Conservation (phyloP, 2,888 invertebrate genomes). For the Acrocera orbiculus region DNA sequence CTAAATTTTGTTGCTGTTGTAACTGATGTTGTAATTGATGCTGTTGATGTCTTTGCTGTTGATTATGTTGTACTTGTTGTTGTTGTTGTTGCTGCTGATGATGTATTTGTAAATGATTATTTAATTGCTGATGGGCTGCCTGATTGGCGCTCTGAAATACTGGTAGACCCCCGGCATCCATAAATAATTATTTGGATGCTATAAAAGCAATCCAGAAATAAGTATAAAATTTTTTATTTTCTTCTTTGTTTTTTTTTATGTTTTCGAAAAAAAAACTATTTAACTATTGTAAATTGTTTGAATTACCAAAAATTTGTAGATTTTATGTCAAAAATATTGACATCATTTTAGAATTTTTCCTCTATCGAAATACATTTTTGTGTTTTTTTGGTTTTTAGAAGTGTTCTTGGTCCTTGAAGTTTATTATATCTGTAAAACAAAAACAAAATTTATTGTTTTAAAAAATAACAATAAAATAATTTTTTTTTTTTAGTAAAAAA, state of each 20-base stretch:
- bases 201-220: slow-evolving; percentile 13
- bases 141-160: slow-evolving; percentile 33
- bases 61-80: slow-evolving; percentile 13
- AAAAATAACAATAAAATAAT: neutral
- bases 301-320: neutral
- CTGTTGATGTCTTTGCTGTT: slow-evolving; percentile 30
- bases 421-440: neutral
- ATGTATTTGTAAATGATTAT: slow-evolving; percentile 11
- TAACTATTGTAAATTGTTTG: neutral
- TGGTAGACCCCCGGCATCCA: slow-evolving; percentile 34
- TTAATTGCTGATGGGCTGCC: slow-evolving; percentile 21
- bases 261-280: neutral
- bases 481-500: neutral
- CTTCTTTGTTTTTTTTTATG: neutral
- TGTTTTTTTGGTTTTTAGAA: neutral
- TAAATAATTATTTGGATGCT: slow-evolving; percentile 25
- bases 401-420: neutral
- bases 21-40: slow-evolving; percentile 42
- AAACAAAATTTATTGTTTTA: neutral
- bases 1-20: slow-evolving; percentile 21
- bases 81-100: slow-evolving; percentile 13
- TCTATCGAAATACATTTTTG: slow-evolving; percentile 10
- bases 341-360: slow-evolving; percentile 5
- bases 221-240: slow-evolving; percentile 8
- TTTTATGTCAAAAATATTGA: neutral